phyloP scores from a whole-genome alignment of 2,888 invertebrate genomes.

The Amphipoea lucens region DNA sequence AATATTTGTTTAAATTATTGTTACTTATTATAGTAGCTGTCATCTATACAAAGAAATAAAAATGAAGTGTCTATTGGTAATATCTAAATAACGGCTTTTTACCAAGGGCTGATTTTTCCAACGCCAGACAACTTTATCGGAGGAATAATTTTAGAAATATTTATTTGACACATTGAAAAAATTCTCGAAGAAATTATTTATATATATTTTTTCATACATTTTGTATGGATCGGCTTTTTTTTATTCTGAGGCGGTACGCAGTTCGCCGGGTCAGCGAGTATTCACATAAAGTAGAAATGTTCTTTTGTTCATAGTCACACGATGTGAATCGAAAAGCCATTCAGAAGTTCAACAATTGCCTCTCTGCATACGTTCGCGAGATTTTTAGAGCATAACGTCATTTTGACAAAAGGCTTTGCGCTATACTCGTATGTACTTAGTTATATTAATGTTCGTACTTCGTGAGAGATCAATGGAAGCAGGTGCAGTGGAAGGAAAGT shows the following conservation, averaged over 20 bases:
- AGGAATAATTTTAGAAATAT: too few species aligned
- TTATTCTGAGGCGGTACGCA: too few species aligned
- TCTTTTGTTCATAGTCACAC: slow-evolving; percentile 27
- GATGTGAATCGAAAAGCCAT: slow-evolving; percentile 22
- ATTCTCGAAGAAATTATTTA: too few species aligned
- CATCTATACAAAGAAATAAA: too few species aligned
- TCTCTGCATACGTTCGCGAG: slow-evolving; percentile 27
- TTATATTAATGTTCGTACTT: slow-evolving; percentile 10
- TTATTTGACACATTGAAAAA: too few species aligned
- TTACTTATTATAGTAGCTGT: not conserved
- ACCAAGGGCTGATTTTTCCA: too few species aligned
- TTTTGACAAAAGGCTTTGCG: slow-evolving; percentile 25
- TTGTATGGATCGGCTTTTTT: too few species aligned
- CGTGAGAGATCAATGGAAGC: slow-evolving; percentile 8
- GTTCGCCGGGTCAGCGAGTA: not conserved
- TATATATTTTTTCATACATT: too few species aligned
- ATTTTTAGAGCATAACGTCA: slow-evolving; percentile 40
- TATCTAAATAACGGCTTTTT: too few species aligned
- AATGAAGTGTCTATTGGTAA: too few species aligned
- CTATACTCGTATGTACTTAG: slow-evolving; percentile 5
- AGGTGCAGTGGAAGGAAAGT: not conserved
- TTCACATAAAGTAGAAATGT: slow-evolving; percentile 4
- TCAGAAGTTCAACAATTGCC: slow-evolving; percentile 35
- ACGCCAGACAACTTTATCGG: too few species aligned
- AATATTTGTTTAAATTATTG: not conserved